Conservation (phyloP, 2,888 invertebrate species). For the Stenurella melanura region DNA sequence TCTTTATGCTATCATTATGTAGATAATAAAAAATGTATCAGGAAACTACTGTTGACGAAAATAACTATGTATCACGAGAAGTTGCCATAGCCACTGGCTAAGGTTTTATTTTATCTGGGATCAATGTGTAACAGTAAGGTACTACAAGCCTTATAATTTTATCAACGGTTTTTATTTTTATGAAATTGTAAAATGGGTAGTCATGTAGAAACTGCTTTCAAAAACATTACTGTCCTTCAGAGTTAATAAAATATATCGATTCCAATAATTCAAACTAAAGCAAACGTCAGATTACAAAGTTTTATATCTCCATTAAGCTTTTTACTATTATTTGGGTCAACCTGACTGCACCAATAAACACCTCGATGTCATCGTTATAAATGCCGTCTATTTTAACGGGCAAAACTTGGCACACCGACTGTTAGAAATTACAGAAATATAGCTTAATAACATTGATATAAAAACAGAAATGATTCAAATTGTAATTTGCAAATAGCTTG, state of each 20-base stretch:
- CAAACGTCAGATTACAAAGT: neutral
- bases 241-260: too few species aligned
- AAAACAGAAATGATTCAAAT: slow-evolving; percentile 11
- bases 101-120: neutral
- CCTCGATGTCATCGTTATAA: slow-evolving; percentile 24
- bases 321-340: slow-evolving; percentile 21
- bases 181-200: neutral
- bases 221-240: neutral
- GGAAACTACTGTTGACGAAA: slow-evolving; percentile 8
- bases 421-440: slow-evolving; percentile 14
- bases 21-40: slow-evolving; percentile 23
- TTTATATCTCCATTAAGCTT: slow-evolving; percentile 13
- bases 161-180: neutral
- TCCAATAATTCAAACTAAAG: too few species aligned
- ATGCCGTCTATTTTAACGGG: slow-evolving; percentile 14
- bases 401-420: slow-evolving; percentile 12
- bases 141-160: neutral
- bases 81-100: neutral
- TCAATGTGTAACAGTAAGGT: neutral
- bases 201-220: slow-evolving; percentile 8
- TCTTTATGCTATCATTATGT: slow-evolving; percentile 23
- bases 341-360: slow-evolving; percentile 19
- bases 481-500: neutral
- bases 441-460: slow-evolving; percentile 21
- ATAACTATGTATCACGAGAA: slow-evolving; percentile 17